These are phyloP conservation scores for Mungos mungo DNA, from an alignment of 2,113 vertebrate species.

Conservation along the genomic window DNA sequence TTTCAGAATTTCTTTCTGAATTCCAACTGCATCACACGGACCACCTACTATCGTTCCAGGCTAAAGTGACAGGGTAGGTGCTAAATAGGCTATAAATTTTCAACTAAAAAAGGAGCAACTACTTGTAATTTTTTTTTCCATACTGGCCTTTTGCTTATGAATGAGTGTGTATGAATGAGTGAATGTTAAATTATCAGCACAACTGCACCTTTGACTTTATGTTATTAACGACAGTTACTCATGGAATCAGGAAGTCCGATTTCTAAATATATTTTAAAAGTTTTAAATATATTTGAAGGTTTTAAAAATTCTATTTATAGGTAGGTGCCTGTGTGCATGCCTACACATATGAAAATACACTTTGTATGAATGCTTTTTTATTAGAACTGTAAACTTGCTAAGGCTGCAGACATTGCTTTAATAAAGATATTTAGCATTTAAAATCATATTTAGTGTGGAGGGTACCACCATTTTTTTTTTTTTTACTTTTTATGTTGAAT, in stretches of 20 bases:
- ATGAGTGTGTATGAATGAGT: background rate
- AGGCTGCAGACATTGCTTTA: fast-evolving
- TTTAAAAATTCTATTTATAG: slow-evolving; percentile 27
- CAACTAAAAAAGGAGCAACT: background rate
- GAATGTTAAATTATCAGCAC: slow-evolving; percentile 3
- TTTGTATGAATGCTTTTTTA: background rate
- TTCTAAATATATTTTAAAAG: slow-evolving; percentile 42
- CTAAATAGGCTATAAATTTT: background rate
- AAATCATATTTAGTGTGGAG: slow-evolving; percentile 1
- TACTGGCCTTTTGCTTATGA: background rate
- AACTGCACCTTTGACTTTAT: slow-evolving; percentile 4
- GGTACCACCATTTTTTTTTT: background rate
- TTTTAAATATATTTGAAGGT: slow-evolving; percentile 40
- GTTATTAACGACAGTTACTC: background rate
- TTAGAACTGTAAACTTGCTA: slow-evolving; percentile 10
- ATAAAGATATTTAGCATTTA: slow-evolving; percentile 8
- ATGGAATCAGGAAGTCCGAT: background rate
- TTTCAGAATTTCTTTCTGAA: slow-evolving; percentile 46
- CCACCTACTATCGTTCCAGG: background rate
- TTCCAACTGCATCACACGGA: background rate
- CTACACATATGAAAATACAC: background rate
- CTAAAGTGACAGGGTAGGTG: background rate
- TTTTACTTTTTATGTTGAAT: slow-evolving; percentile 38
- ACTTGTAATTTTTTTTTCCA: background rate
- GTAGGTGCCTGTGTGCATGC: background rate